Base-by-base conservation (phyloP, 2,797 vertebrate genomes). In the Antennarius maculatus region DNA sequence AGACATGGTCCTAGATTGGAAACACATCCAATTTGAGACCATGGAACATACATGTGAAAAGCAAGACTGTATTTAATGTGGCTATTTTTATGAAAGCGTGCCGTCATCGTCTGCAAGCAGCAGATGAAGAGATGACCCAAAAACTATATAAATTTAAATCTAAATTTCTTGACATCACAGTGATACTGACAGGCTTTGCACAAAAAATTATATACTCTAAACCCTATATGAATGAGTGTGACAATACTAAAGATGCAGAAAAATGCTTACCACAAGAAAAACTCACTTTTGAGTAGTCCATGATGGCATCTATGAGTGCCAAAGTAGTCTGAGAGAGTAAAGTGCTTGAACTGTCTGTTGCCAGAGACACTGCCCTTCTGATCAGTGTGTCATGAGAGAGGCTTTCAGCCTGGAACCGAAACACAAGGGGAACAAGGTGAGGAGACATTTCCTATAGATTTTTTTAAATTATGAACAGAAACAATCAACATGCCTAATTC, bases 291-390 rank as follows among this genome's bases (percentile, higher is more conserved):
- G 96, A 95, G 39, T 99, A 99, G 17, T 95, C 94, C 13, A 94
- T 95, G 63, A 96, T 48, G 10, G 96, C 93, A 71, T 99, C 95
- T 57, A 97, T 94, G 53, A 98, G 61, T 0, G 96, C 97, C 0
- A 97, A 93, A 0, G 96, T 97, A 53, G 94, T 95, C 84, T 98
- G 97, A 29, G 96, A 98, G 68, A 99, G 95, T 68, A 97, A 96
- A 0, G 95, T 96, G 55, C 92, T 94, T 3, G 96, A 96, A 39
- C 97, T 97, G 77, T 98, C 95, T 3, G 96, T 96, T 3, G 95
- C 96, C 89, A 98, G 53, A 39, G 95, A 96, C 27, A 95, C 95
- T 0, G 97, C 96, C 71, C 96, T 92, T 60, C 81, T 93, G 88
- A 97, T 94, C 58, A 99, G 78, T 6, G 95, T 93, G 5, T 98